Evolutionary conservation across 2,113 vertebrate species (phyloP), one percentile per base, ranked within the genome.

Genomic region (Ceyx margarethae): DNA sequence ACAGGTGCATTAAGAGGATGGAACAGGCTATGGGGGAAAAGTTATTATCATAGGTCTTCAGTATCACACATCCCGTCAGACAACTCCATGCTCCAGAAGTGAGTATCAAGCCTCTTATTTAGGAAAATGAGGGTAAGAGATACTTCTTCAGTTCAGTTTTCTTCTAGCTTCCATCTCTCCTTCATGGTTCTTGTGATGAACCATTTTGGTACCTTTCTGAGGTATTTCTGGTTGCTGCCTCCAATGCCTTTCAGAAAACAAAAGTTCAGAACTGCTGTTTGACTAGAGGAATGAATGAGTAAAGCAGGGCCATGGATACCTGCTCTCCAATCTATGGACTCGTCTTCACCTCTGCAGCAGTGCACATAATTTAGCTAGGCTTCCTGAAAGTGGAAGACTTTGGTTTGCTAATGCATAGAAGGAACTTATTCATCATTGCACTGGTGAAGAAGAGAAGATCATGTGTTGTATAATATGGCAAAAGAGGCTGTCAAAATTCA

Each of bases 1-100:
- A 67, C 85, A 87, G 91, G 73, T 93, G 51, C n/a, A 10, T 67
- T 80, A 95, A 82, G 43, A 56, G 81, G 72, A 91, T 31, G 7
- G 87, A 90, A 51, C 21, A 45, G 76, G 53, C 56, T 89, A 69
- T 13, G 69, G 31, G 66, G 51, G 15, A 31, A 89, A 93, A 86
- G 48, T 23, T 29, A n/a, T 91, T 75, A 58, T 77, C 65, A 61
- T 79, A 57, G 33, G 13, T 45, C 53, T 88, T 81, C 72, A 76
- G 45, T 31, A 77, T 51, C 26, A 13, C 43, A 53, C 35, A 57
- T 43, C 51, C 66, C 54, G 33, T 66, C 15, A 50, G 72, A 87
- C 46, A 65, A 66, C 50, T 93, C 78, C 15, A 26, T 92, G 82
- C 79, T 87, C 58, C 78, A 64, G 29, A 61, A 51, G 7, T 11